These are phyloP conservation scores for Hyposmocoma kahamanoa DNA, from an alignment of 1,140 invertebrate species.

Conservation along the genomic window DNA sequence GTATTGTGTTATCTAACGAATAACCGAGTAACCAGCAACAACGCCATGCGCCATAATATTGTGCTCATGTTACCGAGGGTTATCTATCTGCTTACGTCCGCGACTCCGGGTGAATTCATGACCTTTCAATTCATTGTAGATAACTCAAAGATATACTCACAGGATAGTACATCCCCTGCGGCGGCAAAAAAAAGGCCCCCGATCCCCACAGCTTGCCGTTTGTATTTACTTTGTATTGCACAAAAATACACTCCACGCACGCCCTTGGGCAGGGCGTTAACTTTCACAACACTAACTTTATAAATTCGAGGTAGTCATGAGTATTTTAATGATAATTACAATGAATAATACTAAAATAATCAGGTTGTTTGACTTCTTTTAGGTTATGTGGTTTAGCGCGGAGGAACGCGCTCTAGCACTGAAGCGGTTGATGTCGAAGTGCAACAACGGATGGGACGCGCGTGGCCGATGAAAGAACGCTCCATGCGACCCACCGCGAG, in stretches of 20 bases:
- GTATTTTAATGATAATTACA: slow-evolving; percentile 51
- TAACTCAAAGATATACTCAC: slow-evolving; percentile 77
- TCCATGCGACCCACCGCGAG: slow-evolving; percentile 35
- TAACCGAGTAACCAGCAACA: slow-evolving; percentile 12
- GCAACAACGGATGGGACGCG: slow-evolving; percentile 59
- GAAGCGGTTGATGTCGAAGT: slow-evolving; percentile 69
- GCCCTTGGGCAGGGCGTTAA: slow-evolving; percentile 53
- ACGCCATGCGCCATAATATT: slow-evolving; percentile 47
- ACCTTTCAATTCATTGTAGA: slow-evolving; percentile 3
- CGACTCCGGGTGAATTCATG: slow-evolving; percentile 3
- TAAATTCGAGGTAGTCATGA: slow-evolving; percentile 63
- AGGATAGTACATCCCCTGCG: slow-evolving; percentile 94
- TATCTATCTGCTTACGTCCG: slow-evolving; percentile 9
- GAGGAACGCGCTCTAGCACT: slow-evolving; percentile 68
- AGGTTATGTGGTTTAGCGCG: slow-evolving; percentile 69
- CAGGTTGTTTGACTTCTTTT: slow-evolving; percentile 49
- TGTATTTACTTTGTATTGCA: slow-evolving; percentile 77
- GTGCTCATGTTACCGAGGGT: slow-evolving; percentile 12
- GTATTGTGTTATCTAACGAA: slow-evolving; percentile 3
- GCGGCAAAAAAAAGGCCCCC: slow-evolving; percentile 93
- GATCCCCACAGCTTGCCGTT: slow-evolving; percentile 95
- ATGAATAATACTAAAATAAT: slow-evolving; percentile 48
- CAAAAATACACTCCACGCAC: slow-evolving; percentile 71
- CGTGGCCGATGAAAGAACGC: slow-evolving; percentile 53
- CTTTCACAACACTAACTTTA: slow-evolving; percentile 63